A percentile compares a stretch with the other conserved stretches of the same genome.
These are phyloP conservation scores for Tinea trinotella DNA, from an alignment of 2,888 invertebrate species.

Conservation along the genomic window DNA sequence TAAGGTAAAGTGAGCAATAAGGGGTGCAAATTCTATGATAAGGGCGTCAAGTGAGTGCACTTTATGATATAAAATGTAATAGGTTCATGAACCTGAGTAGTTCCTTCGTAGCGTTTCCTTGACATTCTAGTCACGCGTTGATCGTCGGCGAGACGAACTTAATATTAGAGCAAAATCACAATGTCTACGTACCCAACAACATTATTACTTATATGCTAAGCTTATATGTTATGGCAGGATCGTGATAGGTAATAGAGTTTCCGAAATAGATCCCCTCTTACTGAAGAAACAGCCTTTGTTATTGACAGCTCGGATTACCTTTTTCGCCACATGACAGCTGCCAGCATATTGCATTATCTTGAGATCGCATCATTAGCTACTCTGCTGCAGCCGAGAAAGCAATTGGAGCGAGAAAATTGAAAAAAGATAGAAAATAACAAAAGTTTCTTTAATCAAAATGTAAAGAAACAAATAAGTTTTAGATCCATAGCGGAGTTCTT, in stretches of 20 bases:
- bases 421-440: not conserved
- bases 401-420: not conserved
- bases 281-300: not conserved
- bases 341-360: not conserved
- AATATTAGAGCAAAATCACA: not conserved
- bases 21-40: too few relatives aligned
- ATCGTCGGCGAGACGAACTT: not conserved
- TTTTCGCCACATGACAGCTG: not conserved
- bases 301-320: not conserved
- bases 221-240: not conserved
- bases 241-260: not conserved
- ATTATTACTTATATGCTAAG: not conserved
- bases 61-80: conserved; percentile 7
- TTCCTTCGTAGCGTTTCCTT: not conserved
- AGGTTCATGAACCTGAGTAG: conserved; percentile 6
- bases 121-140: not conserved
- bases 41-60: conserved; percentile 3
- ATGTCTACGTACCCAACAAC: not conserved
- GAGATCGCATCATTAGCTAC: not conserved
- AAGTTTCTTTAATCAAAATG: not conserved
- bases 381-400: not conserved
- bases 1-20: too few relatives aligned
- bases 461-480: not conserved
- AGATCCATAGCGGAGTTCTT: too few relatives aligned
- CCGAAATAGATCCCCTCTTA: not conserved